A percentile compares a stretch with the other conserved stretches of the same genome.
Conservation (phyloP, 2,888 invertebrate species). For the Drosophila stalkeri region DNA sequence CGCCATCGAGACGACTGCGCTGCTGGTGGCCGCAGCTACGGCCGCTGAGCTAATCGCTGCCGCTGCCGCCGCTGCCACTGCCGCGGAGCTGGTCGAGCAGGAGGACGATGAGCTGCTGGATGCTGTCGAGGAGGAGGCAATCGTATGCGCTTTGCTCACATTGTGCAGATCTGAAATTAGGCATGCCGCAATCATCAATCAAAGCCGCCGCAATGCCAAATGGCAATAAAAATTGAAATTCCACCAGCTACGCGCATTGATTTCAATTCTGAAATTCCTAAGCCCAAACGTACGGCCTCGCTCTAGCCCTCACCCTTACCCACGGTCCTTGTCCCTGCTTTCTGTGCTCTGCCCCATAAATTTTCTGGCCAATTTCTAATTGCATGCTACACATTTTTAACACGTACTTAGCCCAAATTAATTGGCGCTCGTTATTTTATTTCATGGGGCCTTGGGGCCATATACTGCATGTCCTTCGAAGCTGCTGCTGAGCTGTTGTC, state of each 20-base stretch:
- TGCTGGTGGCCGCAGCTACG: conserved; percentile 57
- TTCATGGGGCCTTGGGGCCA: conserved; percentile 6
- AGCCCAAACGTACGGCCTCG: background rate
- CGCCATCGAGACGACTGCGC: conserved; percentile 68
- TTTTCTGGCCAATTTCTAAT: conserved; percentile 68
- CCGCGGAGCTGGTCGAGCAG: conserved; percentile 71
- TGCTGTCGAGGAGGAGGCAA: conserved; percentile 70
- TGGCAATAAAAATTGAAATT: conserved; percentile 65
- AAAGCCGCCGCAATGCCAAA: conserved; percentile 49
- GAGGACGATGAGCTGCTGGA: conserved; percentile 74
- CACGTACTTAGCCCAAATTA: conserved; percentile 77
- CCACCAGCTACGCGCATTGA: conserved; percentile 40
- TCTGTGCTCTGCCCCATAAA: conserved; percentile 60
- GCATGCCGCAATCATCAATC: conserved; percentile 73
- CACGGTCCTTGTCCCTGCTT: background rate
- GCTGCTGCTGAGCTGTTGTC: conserved; percentile 3
- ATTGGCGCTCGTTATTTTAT: conserved; percentile 64
- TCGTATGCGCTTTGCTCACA: conserved; percentile 61
- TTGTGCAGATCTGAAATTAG: conserved; percentile 70
- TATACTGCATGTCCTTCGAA: conserved; percentile 21
- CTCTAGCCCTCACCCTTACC: background rate
- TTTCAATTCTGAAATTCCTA: conserved; percentile 54
- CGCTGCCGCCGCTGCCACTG: conserved; percentile 61
- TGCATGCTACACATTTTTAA: conserved; percentile 72
- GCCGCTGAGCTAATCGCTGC: conserved; percentile 71